Conservation (phyloP, 2,888 invertebrate species). For the Synergus gifuensis region DNA sequence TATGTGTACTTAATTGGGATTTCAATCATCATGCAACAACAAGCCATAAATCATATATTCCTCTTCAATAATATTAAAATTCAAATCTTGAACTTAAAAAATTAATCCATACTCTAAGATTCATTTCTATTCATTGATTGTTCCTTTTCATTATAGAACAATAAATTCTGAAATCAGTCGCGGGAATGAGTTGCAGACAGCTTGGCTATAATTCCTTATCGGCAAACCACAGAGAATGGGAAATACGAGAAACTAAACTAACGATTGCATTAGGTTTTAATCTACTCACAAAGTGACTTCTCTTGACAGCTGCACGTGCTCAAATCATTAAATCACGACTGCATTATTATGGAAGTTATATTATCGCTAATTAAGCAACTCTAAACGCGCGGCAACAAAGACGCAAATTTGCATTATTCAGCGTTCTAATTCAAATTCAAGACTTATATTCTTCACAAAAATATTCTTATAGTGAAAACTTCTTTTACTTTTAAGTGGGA, state of each 20-base stretch:
- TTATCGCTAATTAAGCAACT: too few species aligned
- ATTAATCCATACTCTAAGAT: too few species aligned
- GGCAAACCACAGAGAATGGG: background rate
- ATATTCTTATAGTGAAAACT: too few species aligned
- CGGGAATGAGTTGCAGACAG: slow-evolving; percentile 23
- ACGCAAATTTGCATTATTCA: too few species aligned
- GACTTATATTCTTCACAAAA: too few species aligned
- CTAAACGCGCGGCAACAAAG: too few species aligned
- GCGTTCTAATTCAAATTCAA: too few species aligned
- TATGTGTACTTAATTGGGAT: background rate
- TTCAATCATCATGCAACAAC: background rate
- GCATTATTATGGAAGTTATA: background rate
- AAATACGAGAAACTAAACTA: background rate
- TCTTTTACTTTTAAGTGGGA: too few species aligned
- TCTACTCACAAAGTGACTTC: background rate
- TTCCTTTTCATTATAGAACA: background rate
- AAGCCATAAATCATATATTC: background rate
- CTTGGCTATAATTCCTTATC: slow-evolving; percentile 27
- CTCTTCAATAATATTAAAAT: too few species aligned
- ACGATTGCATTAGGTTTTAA: slow-evolving; percentile 2
- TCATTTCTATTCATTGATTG: too few species aligned
- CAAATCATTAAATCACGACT: background rate
- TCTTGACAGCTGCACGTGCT: slow-evolving; percentile 1
- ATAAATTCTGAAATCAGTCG: slow-evolving; percentile 25
- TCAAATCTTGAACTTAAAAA: too few species aligned